phyloP scores from a whole-genome alignment of 2,113 vertebrate species.

The Larimichthys polyactis region DNA sequence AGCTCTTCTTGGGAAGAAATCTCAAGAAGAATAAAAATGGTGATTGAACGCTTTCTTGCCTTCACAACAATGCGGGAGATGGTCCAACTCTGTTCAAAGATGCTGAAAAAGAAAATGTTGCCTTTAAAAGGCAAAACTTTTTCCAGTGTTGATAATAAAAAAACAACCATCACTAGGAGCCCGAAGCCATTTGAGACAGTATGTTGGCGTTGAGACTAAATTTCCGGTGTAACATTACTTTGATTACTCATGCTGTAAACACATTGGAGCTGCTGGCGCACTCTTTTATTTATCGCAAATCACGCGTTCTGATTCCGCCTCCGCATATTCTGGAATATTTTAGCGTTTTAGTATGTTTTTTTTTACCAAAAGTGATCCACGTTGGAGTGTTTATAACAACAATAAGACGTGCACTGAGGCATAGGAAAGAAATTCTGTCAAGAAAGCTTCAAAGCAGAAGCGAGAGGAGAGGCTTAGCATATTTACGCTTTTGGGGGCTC shows the following conservation, averaged over 20 bases:
- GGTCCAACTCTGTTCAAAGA: not conserved
- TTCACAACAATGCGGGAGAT: not conserved
- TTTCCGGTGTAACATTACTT: not conserved
- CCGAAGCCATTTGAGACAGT: conserved; percentile 3
- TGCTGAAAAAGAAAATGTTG: not conserved
- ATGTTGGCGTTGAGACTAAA: conserved; percentile 15
- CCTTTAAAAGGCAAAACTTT: conserved; percentile 40
- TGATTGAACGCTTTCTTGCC: not conserved
- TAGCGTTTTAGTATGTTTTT: not conserved
- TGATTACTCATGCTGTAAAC: not conserved
- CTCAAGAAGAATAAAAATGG: no score
- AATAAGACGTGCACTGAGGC: not conserved
- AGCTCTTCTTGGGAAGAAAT: no score
- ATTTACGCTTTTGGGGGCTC: not conserved
- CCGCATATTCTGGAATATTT: not conserved
- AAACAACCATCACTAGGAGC: not conserved
- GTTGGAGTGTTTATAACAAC: conserved; percentile 19
- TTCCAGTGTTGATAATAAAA: conserved; percentile 13
- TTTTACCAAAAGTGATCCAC: conserved; percentile 4
- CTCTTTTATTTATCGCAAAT: conserved; percentile 18
- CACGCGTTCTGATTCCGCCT: not conserved
- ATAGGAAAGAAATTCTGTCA: not conserved
- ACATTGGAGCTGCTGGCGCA: not conserved
- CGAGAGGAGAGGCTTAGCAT: not conserved
- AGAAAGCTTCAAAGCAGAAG: not conserved